Conservation (phyloP, 2,113 vertebrate species). For the Poeciliopsis retropinna region DNA sequence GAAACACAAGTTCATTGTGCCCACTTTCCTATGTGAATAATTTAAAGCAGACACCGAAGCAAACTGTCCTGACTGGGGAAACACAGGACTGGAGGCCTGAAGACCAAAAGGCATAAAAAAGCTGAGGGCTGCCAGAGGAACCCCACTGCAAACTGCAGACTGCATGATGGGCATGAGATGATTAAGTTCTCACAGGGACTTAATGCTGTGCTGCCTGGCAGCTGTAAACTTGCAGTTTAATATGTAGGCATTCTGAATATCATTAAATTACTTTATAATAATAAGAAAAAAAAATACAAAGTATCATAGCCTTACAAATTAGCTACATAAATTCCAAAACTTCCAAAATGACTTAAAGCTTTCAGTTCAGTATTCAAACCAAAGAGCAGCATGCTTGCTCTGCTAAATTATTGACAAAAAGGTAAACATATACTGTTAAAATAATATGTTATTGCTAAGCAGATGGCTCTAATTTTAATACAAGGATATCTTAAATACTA, state of each 20-base stretch:
- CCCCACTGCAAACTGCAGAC: slow-evolving; percentile 6
- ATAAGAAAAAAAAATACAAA: slow-evolving; percentile 5
- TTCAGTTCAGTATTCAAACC: neutral
- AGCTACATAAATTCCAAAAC: slow-evolving; percentile 5
- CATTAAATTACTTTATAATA: slow-evolving; percentile 5
- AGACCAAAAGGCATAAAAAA: neutral
- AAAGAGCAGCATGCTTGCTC: neutral
- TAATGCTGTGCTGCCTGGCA: slow-evolving; percentile 25
- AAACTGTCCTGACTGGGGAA: slow-evolving; percentile 35
- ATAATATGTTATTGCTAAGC: neutral
- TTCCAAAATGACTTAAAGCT: neutral
- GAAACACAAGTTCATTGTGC: slow-evolving; percentile 56
- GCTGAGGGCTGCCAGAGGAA: neutral
- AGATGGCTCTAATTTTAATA: neutral
- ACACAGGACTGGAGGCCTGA: slow-evolving; percentile 9
- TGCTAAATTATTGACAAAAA: neutral
- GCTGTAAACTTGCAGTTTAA: slow-evolving; percentile 6
- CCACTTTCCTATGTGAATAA: slow-evolving; percentile 82
- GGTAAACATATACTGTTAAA: neutral
- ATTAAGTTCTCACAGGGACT: slow-evolving; percentile 22
- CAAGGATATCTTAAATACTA: neutral
- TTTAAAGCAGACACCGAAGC: slow-evolving; percentile 62
- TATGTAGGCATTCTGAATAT: slow-evolving; percentile 24
- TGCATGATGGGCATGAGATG: neutral
- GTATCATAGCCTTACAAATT: slow-evolving; percentile 9